Evolutionary conservation across 2,797 vertebrate genomes (phyloP), one percentile per base, ranked within the genome.

Genomic region (Philypnodon macrostomus): DNA sequence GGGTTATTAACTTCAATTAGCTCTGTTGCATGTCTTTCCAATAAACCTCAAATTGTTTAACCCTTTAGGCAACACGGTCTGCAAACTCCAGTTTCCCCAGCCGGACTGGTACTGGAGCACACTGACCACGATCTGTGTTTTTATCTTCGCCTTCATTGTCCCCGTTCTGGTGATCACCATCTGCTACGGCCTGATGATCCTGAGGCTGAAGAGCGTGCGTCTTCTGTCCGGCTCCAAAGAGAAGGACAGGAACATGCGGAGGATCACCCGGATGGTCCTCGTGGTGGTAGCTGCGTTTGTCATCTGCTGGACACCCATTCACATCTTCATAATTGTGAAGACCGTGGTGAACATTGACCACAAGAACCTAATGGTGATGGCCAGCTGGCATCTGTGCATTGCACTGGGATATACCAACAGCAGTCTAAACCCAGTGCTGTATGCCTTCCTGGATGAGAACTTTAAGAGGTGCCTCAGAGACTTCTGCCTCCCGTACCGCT

Each of bases 201-300:
- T 96, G 12, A 92, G 95, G 4, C 89, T 98, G 68, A 94, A 93
- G 84, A 97, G 90, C 0, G 96, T 98, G 12, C 94, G 96, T 2
- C 88, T 98, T 53, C 93, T 98, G 36, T 97, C 96, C 0, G 96
- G 96, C 69, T 98, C 96, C 58, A 97, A 94, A 78, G 95, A 97
- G 87, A 98, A 98, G 58, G 95, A 97, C 73, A 90, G 90, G 39
- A 95, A 93, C 72, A 48, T 98, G 67, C 90, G 94, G 4, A 90
- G 95, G 53, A 98, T 98, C 88, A 98, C 96, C 0, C 92, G 93
- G 70, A 98, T 98, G 96, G 96, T 98, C 48, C 90, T 98, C 69
- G 93, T 98, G 76, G 90, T 98, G 7, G 96, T 98, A 63, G 94
- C 95, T 0, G 96, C 92, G 71, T 98, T 98, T 82, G 94, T 98